A percentile compares a stretch with the other conserved stretches of the same genome.
Evolutionary conservation across 2,113 vertebrate species (phyloP).

Genomic region (Larimichthys crocea): DNA sequence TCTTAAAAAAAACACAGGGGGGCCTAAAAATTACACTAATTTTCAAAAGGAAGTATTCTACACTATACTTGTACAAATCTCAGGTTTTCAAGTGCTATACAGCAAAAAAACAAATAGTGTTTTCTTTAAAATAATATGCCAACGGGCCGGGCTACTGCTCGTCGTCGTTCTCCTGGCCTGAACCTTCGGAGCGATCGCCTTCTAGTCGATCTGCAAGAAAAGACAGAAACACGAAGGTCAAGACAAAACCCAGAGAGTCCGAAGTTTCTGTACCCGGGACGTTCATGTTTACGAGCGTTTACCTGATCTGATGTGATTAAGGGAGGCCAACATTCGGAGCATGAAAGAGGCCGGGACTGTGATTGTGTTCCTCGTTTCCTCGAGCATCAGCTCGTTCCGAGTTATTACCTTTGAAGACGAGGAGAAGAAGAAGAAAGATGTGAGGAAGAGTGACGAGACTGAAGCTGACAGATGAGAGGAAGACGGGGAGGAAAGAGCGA

Average conservation of each 20-base stretch:
- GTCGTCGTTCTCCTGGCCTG: constrained; percentile 95
- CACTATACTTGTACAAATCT: constrained; percentile 92
- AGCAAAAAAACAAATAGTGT: constrained; percentile 70
- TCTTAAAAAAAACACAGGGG: constrained; percentile 86
- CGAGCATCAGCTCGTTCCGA: constrained; percentile 97
- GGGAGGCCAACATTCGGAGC: constrained; percentile 96
- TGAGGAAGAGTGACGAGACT: too few species aligned
- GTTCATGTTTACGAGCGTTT: neutral
- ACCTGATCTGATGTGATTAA: constrained; percentile 99
- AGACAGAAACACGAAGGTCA: neutral
- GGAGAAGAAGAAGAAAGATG: neutral
- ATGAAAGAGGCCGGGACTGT: constrained; percentile 99
- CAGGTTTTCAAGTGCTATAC: constrained; percentile 84
- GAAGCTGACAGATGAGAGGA: neutral
- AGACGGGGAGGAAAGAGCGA: neutral
- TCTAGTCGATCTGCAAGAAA: constrained; percentile 89
- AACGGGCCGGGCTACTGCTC: constrained; percentile 84
- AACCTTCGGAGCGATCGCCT: constrained; percentile 95
- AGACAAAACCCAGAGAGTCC: neutral
- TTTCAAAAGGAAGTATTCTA: constrained; percentile 94
- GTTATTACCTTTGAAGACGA: constrained; percentile 89
- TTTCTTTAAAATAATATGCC: constrained; percentile 62
- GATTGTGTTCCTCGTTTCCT: constrained; percentile 98
- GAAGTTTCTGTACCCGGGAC: too few species aligned
- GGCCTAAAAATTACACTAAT: constrained; percentile 91